Base-by-base conservation (phyloP, 2,113 vertebrate species). In the Lepidothrix coronata region DNA sequence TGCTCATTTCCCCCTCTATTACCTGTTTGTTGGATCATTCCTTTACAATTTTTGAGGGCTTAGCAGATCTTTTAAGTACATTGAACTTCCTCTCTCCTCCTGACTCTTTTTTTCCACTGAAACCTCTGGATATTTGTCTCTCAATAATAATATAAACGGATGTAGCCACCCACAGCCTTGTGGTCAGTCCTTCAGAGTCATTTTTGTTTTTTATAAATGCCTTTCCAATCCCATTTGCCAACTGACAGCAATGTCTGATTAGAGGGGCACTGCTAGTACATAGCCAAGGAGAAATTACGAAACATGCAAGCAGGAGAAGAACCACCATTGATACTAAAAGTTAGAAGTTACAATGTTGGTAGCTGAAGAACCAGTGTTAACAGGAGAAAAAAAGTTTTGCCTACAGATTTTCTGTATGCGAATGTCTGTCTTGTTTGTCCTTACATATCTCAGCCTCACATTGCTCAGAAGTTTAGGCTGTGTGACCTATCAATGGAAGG, bases 161-260 rank as follows among this genome's bases (percentile, higher is more conserved):
- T 97, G 93, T 92, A 97, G 59, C 96, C 97, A 92, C 97, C 97
- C 97, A 98, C 97, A 41, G 43, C 35, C 86, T 97, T 97, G 97
- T 61, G 84, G 96, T 96, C 90, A 97, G 91, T 82, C 82, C 73
- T 88, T 95, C 84, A 79, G 79, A 96, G 88, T 97, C 58, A 96
- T 89, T 95, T 86, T 95, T 90, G 49, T 89, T 52, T 94, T 90
- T 76, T 77, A 33, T 72, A 65, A 89, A 61, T 87, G 78, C 41
- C n/a, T 81, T 86, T 90, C 39, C 49, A 86, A 75, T 74, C 28
- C 68, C 28, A 48, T 68, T 94, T 94, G 66, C 76, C 75, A 27
- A 27, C 12, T 92, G 83, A 55, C 9, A 71, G 22, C 30, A 83
- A 55, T 44, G 30, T n/a, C 49, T 80, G 19, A 71, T 67, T 63